Base-by-base conservation (phyloP, 2,797 vertebrate species). In the Borostomias antarcticus region DNA sequence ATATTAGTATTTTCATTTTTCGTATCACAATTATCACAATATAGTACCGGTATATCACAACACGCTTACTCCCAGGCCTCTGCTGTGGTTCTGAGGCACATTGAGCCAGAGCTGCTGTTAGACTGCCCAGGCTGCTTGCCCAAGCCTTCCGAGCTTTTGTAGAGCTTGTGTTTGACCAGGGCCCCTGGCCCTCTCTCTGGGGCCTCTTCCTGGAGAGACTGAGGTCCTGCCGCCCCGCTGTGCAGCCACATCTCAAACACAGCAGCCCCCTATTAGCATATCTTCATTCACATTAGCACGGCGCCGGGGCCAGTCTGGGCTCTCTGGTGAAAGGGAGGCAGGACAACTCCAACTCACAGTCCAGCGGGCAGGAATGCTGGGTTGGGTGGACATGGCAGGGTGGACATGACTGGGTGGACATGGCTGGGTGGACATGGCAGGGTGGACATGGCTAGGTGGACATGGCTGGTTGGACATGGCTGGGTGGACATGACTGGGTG, bases 271-370 rank as follows among this genome's bases (percentile, higher is more conserved):
- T 80, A 88, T 91, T 88, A 88, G 87, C 87, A 89, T 93, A 85
- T 87, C 86, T 93, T 90, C 88, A 89, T 87, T 63, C 79, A 67
- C 71, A 85, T 68, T 89, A 87, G 91, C 89, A 85, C 88, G 91
- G 84, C 89, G 88, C 68, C 75, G 19, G 50, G 80, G 86, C 69
- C 82, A 82, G 80, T 76, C 75, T 61, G 60, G 70, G 58, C 73
- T 72, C 74, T 77, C 73, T 25, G 73, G 74, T 88, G 85, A 85
- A 85, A 85, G 75, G 82, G 80, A 82, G n/a, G n/a, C 65, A 66
- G 60, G 71, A 29, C 81, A 82, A 75, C 82, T 77, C 71, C 74
- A 80, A 75, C 85, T 83, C 82, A 84, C 89, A 91, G 89, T 89
- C 91, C 88, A 91, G 86, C 85, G 86, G 82, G 80, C 88, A 88